Conservation (phyloP, 2,113 vertebrate species). For the Pandion haliaetus region DNA sequence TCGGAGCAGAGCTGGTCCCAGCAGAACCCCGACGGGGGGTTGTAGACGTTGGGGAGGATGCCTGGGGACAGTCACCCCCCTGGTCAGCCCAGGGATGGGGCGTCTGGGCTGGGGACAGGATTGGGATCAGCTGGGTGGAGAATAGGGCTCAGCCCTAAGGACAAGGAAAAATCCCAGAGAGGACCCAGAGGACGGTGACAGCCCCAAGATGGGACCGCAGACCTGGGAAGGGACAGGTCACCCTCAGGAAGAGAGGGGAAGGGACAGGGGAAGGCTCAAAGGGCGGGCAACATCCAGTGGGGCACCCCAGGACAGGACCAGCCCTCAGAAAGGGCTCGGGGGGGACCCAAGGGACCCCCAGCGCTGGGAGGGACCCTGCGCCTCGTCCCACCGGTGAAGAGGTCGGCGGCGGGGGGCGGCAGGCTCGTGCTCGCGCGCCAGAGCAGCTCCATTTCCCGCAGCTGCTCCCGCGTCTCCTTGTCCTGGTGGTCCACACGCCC, state of each 20-base stretch:
- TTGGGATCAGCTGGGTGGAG: not conserved
- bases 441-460: slow-evolving; percentile 82
- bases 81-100: not conserved
- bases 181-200: not conserved
- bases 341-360: no score
- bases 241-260: no score
- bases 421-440: slow-evolving; percentile 86
- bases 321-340: not conserved
- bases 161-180: no score
- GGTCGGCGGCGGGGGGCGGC: slow-evolving; percentile 74
- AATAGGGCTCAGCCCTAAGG: no score
- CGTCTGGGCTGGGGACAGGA: not conserved
- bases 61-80: slow-evolving; percentile 62
- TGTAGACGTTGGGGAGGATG: slow-evolving; percentile 87
- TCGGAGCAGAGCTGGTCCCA: slow-evolving; percentile 88
- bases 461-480: slow-evolving; percentile 51
- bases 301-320: no score
- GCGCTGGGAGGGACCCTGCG: not conserved
- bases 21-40: slow-evolving; percentile 82
- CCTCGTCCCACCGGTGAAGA: slow-evolving; percentile 82
- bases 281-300: no score
- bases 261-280: no score
- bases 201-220: no score
- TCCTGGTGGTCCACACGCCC: slow-evolving; percentile 92
- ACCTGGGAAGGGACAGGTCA: no score